Evolutionary conservation across 1,140 invertebrate genomes (phyloP).

Genomic region (Ostrea denselamellosa): DNA sequence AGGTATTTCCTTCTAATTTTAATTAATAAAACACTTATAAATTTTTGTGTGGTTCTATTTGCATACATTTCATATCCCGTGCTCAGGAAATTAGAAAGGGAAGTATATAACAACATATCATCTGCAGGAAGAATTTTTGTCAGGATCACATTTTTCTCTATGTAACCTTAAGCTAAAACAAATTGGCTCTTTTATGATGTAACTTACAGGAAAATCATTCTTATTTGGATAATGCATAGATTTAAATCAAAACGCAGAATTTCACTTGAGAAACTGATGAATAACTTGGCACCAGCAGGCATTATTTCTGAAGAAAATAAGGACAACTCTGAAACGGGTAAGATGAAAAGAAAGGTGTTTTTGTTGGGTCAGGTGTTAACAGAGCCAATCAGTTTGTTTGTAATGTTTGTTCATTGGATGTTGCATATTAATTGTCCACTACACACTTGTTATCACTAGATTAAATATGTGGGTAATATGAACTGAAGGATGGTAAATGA

Average conservation of each 20-base stretch:
- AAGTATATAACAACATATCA: neutral
- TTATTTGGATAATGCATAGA: constrained; percentile 5
- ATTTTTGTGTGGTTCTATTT: neutral
- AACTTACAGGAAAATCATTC: neutral
- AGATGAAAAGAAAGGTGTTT: neutral
- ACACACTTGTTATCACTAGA: no score
- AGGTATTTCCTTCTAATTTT: neutral
- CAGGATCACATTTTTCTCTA: neutral
- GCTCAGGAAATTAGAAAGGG: neutral
- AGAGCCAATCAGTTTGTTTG: neutral
- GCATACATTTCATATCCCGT: neutral
- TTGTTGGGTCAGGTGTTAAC: neutral
- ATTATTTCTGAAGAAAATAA: neutral
- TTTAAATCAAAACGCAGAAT: neutral
- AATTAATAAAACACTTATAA: neutral
- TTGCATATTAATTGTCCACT: no score
- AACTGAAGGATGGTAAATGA: no score
- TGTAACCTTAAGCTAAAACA: neutral
- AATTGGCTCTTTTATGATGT: neutral
- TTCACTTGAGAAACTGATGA: neutral
- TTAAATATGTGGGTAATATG: no score
- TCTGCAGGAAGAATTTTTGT: constrained; percentile 1
- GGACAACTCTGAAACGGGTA: neutral
- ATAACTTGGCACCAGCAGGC: neutral
- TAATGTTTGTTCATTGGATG: no score